phyloP scores from a whole-genome alignment of 2,113 vertebrate genomes.

The Lipotes vexillifer region DNA sequence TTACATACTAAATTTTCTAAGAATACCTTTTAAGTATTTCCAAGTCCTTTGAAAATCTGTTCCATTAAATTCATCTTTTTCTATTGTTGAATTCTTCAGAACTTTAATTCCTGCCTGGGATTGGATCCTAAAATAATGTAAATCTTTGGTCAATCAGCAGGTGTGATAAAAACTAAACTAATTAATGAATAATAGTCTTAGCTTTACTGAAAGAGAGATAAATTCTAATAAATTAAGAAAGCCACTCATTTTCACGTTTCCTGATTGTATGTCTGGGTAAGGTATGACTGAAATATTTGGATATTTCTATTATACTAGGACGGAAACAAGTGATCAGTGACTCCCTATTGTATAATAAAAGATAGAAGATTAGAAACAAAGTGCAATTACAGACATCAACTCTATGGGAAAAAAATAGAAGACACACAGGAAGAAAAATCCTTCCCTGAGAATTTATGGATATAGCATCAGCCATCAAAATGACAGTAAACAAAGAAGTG shows the following conservation, averaged over 20 bases:
- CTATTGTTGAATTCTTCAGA: background rate
- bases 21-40: background rate
- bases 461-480: background rate
- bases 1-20: background rate
- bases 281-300: conserved; percentile 15
- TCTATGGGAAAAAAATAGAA: background rate
- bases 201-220: background rate
- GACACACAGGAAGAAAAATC: background rate
- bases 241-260: background rate
- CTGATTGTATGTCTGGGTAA: background rate
- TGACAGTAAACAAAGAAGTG: conserved; percentile 25
- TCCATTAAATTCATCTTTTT: background rate
- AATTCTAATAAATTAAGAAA: background rate
- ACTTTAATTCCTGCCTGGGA: background rate
- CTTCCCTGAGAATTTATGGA: background rate
- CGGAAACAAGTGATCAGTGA: background rate
- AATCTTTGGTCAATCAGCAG: background rate
- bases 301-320: background rate
- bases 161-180: background rate
- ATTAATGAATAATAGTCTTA: background rate
- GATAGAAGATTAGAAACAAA: background rate
- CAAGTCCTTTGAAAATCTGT: background rate
- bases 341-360: background rate
- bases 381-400: background rate
- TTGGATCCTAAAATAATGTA: background rate